Conservation (phyloP, 2,113 vertebrate genomes). For the Lamprotornis superbus region DNA sequence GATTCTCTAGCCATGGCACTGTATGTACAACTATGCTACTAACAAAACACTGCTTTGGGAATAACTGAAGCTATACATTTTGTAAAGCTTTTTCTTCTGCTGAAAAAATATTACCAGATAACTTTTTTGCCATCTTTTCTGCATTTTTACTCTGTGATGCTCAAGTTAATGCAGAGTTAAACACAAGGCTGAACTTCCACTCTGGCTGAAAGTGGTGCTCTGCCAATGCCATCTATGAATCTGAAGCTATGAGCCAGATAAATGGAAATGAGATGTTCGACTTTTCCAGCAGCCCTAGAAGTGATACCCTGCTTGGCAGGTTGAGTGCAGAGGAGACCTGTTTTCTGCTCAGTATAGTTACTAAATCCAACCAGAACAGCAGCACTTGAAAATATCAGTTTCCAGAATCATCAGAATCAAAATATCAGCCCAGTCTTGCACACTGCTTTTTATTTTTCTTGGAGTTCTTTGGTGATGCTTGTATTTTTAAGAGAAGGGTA, state of each 20-base stretch:
- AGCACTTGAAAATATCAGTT: background rate
- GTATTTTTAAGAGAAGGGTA: slow-evolving; percentile 3
- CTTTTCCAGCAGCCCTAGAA: slow-evolving; percentile 4
- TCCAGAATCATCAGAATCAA: background rate
- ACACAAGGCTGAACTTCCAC: slow-evolving; percentile 30
- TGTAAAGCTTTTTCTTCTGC: slow-evolving; percentile 36
- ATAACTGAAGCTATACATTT: slow-evolving; percentile 49
- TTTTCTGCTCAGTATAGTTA: slow-evolving; percentile 38
- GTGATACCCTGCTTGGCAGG: background rate
- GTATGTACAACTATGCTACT: slow-evolving; percentile 38
- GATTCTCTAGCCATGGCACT: slow-evolving; percentile 35
- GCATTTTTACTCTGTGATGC: slow-evolving; percentile 9
- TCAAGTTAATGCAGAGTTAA: slow-evolving; percentile 40
- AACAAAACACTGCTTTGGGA: slow-evolving; percentile 54
- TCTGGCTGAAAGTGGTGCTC: background rate
- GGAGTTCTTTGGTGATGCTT: background rate
- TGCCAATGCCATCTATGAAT: slow-evolving; percentile 43
- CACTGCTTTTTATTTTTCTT: background rate
- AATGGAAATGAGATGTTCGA: slow-evolving; percentile 58
- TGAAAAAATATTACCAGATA: background rate
- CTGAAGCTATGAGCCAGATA: slow-evolving; percentile 42
- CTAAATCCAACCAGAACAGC: background rate
- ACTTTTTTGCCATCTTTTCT: background rate
- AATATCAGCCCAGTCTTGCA: background rate
- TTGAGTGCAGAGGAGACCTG: background rate